Percentiles rank a stretch among this genome's conserved stretches.
These are phyloP conservation scores for Columba guinea DNA, from an alignment of 2,797 vertebrate species.

Conservation along the genomic window DNA sequence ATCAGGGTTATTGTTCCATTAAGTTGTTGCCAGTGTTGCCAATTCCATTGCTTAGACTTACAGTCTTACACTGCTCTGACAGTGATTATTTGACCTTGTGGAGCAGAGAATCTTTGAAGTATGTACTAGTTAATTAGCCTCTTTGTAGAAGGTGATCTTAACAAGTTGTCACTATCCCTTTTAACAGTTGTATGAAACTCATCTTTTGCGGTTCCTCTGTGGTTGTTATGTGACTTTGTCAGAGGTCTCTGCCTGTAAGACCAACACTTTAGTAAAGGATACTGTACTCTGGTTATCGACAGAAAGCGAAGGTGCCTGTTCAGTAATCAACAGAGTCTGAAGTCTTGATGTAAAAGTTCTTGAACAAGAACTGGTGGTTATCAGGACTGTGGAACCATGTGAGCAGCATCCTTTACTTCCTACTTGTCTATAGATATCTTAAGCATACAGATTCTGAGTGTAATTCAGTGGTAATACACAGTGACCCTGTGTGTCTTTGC, in stretches of 20 bases:
- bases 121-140: rapidly evolving
- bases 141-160: neutral
- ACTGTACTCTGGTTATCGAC: neutral
- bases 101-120: neutral
- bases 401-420: neutral
- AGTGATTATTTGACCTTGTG: neutral
- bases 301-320: neutral
- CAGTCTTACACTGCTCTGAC: rapidly evolving
- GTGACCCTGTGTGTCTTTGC: neutral
- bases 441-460: neutral
- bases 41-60: rapidly evolving
- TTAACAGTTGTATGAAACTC: neutral
- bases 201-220: neutral
- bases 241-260: neutral
- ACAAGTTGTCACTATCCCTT: neutral
- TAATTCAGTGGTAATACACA: neutral
- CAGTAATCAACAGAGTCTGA: neutral
- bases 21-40: neutral
- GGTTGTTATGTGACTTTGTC: neutral
- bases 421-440: neutral
- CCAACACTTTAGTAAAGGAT: neutral
- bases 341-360: neutral
- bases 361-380: neutral
- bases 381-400: neutral
- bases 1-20: rapidly evolving